phyloP scores from a whole-genome alignment of 1,140 invertebrate species.

The Lordiphosa mommai region DNA sequence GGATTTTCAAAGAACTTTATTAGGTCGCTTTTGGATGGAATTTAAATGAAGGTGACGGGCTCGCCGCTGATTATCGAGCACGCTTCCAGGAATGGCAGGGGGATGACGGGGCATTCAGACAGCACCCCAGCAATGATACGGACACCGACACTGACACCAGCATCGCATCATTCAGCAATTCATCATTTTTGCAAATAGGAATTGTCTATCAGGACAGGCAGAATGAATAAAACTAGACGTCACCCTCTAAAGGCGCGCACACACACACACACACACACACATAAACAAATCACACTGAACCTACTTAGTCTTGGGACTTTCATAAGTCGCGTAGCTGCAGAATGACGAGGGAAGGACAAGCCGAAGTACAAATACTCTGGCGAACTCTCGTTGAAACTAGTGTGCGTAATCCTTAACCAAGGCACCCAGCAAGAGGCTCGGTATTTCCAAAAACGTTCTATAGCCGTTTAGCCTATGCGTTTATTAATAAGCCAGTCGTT shows the following conservation, averaged over 20 bases:
- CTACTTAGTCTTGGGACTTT: background rate
- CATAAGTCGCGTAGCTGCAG: slow-evolving; percentile 10
- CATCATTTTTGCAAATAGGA: slow-evolving; percentile 14
- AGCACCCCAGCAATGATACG: background rate
- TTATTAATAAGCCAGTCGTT: too few species aligned
- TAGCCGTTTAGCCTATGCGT: too few species aligned
- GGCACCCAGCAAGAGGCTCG: too few species aligned
- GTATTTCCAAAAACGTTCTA: too few species aligned
- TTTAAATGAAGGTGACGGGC: background rate
- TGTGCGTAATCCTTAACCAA: too few species aligned
- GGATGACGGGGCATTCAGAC: background rate
- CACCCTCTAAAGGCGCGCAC: slow-evolving; percentile 16
- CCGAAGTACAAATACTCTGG: slow-evolving; percentile 1
- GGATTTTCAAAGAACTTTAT: background rate
- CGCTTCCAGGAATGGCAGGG: background rate
- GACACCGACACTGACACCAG: background rate
- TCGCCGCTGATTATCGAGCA: too few species aligned
- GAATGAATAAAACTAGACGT: slow-evolving; percentile 10
- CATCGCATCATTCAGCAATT: slow-evolving; percentile 14
- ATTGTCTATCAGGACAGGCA: slow-evolving; percentile 3
- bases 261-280: background rate
- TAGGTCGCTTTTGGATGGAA: background rate
- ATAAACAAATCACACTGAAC: background rate
- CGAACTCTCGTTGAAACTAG: too few species aligned
- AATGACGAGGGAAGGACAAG: background rate